Evolutionary conservation across 2,888 invertebrate genomes (phyloP).

Genomic region (Heterodera filipjevi): DNA sequence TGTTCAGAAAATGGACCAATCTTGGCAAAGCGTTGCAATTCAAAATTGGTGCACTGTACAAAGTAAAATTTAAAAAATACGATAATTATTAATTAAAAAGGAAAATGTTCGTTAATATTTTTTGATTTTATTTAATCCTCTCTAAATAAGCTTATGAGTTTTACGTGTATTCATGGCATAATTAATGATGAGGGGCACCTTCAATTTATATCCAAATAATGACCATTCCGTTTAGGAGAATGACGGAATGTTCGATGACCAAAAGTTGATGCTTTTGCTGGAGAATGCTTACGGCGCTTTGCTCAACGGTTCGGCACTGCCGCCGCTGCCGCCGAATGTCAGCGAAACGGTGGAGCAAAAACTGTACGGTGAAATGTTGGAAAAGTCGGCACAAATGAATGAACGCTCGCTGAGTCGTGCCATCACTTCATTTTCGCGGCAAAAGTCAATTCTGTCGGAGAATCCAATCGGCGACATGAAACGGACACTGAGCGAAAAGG

Average conservation of each 20-base stretch:
- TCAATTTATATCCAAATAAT: too few relatives aligned
- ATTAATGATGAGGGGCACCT: too few relatives aligned
- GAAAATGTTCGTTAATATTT: too few relatives aligned
- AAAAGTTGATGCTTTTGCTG: not conserved
- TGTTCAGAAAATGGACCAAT: not conserved
- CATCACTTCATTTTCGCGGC: not conserved
- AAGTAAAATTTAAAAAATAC: not conserved
- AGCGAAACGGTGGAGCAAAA: not conserved
- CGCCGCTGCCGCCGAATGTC: not conserved
- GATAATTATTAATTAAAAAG: too few relatives aligned
- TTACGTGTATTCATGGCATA: too few relatives aligned
- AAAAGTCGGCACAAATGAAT: slow-evolving; percentile 9
- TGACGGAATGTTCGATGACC: not conserved
- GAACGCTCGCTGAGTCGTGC: not conserved
- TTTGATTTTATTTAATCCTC: too few relatives aligned
- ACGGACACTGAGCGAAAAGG: not conserved
- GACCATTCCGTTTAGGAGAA: not conserved
- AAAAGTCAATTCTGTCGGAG: not conserved
- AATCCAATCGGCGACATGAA: not conserved
- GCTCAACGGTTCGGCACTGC: slow-evolving; percentile 3
- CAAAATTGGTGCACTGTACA: not conserved
- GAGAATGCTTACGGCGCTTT: not conserved
- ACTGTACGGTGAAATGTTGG: slow-evolving; percentile 3
- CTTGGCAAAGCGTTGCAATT: slow-evolving; percentile 1
- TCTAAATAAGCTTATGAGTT: too few relatives aligned